Evolutionary conservation across 2,888 invertebrate species (phyloP).

Genomic region (Lasius platythorax): DNA sequence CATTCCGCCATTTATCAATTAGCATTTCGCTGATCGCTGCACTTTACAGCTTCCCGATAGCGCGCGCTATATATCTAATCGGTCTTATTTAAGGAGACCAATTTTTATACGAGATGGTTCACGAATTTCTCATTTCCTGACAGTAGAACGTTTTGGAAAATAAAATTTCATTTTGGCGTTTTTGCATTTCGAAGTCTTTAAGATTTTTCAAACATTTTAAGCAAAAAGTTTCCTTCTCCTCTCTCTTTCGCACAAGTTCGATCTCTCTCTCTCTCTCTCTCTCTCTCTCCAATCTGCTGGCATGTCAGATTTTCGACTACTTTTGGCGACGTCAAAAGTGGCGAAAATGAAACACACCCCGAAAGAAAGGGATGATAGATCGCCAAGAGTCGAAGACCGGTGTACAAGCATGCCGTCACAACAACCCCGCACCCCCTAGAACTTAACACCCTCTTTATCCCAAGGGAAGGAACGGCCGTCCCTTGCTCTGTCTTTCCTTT

Average conservation of each 20-base stretch:
- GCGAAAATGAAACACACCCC: slow-evolving; percentile 57
- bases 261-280: too few relatives aligned
- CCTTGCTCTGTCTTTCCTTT: slow-evolving; percentile 77
- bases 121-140: not conserved
- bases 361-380: slow-evolving; percentile 78
- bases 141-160: not conserved
- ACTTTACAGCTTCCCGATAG: slow-evolving; percentile 15
- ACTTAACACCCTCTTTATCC: slow-evolving; percentile 82
- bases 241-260: not conserved
- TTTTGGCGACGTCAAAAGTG: slow-evolving; percentile 41
- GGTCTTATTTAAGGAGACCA: not conserved
- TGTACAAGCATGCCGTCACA: slow-evolving; percentile 82
- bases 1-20: slow-evolving; percentile 45
- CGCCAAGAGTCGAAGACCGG: slow-evolving; percentile 77
- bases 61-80: slow-evolving; percentile 21
- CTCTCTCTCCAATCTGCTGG: not conserved
- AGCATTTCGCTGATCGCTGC: slow-evolving; percentile 25
- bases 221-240: not conserved
- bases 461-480: slow-evolving; percentile 78
- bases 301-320: slow-evolving; percentile 20
- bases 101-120: not conserved
- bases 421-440: slow-evolving; percentile 79
- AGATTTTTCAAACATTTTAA: not conserved
- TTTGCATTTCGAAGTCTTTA: not conserved
- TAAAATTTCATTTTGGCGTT: not conserved